Evolutionary conservation across 2,797 vertebrate species (phyloP), one percentile per base, ranked within the genome.

Genomic region (Hydrolagus colliei): DNA sequence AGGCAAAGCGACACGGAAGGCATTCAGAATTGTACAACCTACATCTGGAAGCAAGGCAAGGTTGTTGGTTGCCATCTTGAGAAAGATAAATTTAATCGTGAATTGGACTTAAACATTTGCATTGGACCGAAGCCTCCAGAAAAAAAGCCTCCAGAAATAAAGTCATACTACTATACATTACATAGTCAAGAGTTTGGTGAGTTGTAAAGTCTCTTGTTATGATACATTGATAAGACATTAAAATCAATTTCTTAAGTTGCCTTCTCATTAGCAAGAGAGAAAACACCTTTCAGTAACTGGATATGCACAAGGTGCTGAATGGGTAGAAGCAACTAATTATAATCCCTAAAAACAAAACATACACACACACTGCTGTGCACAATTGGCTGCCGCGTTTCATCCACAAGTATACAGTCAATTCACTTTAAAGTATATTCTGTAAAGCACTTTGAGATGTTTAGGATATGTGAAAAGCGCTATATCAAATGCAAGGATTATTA

Each of bases 1-100:
- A 73, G 89, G 90, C 86, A 90, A 89, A 87, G 88, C 88, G 9
- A 1, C 0, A n/a, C 20, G 27, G 65, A 41, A 1, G 1, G 7
- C 20, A 20, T 84, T 71, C 79, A 84, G 65, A 84, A 41, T 18
- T 84, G 79, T 67, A 41, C 22, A 27, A 12, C 16, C 12, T 71
- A 84, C 65, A 71, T 71, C 7, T 4, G 8, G 6, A 20, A 84
- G 52, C 14, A 71, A 18, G 14, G 14, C 65, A 41, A 32, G 27
- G 14, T 6, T n/a, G 79, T 14, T 16, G 79, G 79, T 11, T 84
- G 79, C 32, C 79, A n/a, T 0, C 27, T 84, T 84, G 1, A 41
- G 12, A 0, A 0, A 9, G 27, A 84, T 67, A 3, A 52, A 18
- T 71, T 84, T 5, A 0, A 12, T 7, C 9, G n/a, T 20, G 0